Percentiles rank a stretch among this genome's conserved stretches.
phyloP scores from a whole-genome alignment of 1,140 invertebrate species.

The Drosophila lacertosa region DNA sequence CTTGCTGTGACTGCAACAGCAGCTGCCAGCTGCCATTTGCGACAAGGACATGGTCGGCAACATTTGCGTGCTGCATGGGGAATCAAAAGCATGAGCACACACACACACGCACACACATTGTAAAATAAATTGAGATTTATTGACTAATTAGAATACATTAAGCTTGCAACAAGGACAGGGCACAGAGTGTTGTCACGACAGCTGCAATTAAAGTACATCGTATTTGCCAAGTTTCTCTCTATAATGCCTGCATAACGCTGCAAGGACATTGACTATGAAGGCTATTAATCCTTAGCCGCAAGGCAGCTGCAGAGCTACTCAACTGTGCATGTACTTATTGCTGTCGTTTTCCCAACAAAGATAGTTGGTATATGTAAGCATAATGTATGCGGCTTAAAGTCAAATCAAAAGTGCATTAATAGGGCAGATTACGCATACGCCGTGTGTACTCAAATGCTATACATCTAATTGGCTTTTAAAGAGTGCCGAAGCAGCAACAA shows the following conservation, averaged over 20 bases:
- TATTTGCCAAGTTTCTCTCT: conserved; percentile 18
- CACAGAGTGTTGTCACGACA: conserved; percentile 44
- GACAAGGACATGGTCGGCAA: conserved; percentile 17
- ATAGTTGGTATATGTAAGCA: background rate
- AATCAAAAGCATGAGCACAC: conserved; percentile 16
- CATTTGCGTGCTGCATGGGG: conserved; percentile 46
- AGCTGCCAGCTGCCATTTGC: conserved; percentile 22
- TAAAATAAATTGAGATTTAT: conserved; percentile 81
- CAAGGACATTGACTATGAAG: background rate
- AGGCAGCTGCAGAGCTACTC: background rate
- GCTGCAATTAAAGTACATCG: conserved; percentile 41
- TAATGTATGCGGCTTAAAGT: conserved; percentile 31
- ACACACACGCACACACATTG: conserved; percentile 19
- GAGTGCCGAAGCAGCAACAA: conserved; percentile 20
- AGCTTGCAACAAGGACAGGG: conserved; percentile 57
- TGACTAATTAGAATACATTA: conserved; percentile 83
- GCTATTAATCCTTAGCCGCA: background rate
- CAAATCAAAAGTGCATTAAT: conserved; percentile 69
- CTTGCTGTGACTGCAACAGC: conserved; percentile 15
- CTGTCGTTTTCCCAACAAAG: background rate
- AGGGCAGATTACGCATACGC: conserved; percentile 64
- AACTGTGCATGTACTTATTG: background rate
- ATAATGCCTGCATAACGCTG: background rate
- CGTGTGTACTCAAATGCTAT: conserved; percentile 55
- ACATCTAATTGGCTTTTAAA: conserved; percentile 66